These are phyloP conservation scores for Chaetodon trifasciatus DNA, from an alignment of 2,797 vertebrate species.

Conservation along the genomic window DNA sequence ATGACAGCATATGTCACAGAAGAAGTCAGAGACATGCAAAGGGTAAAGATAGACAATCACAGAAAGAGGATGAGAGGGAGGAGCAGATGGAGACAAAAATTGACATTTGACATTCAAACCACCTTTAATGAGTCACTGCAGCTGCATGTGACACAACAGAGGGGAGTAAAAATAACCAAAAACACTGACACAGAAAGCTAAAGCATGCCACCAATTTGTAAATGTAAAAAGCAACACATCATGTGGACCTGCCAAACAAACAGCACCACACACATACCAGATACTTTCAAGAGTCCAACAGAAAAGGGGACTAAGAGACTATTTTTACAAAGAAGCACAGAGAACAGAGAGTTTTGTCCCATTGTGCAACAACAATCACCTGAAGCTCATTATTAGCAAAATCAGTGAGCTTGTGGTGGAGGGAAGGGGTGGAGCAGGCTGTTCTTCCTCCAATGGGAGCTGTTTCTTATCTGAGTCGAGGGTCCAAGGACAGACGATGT, in stretches of 20 bases:
- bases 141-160: not conserved
- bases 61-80: constrained; percentile 10
- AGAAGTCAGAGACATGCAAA: constrained; percentile 19
- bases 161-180: constrained; percentile 36
- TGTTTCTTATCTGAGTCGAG: no score
- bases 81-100: constrained; percentile 50
- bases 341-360: no score
- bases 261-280: not conserved
- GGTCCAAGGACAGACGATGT: no score
- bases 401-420: no score
- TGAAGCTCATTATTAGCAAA: no score
- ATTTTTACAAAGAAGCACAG: no score
- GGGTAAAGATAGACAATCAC: constrained; percentile 17
- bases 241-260: constrained; percentile 18
- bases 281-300: constrained; percentile 24
- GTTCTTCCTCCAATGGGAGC: no score
- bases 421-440: no score
- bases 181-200: constrained; percentile 21
- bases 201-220: constrained; percentile 19
- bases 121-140: constrained; percentile 57
- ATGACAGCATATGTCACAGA: constrained; percentile 52
- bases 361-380: no score
- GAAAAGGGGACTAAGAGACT: not conserved
- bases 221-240: constrained; percentile 14
- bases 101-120: constrained; percentile 67